Base-by-base conservation (phyloP, 2,113 vertebrate species). In the Crotalus helleri region DNA sequence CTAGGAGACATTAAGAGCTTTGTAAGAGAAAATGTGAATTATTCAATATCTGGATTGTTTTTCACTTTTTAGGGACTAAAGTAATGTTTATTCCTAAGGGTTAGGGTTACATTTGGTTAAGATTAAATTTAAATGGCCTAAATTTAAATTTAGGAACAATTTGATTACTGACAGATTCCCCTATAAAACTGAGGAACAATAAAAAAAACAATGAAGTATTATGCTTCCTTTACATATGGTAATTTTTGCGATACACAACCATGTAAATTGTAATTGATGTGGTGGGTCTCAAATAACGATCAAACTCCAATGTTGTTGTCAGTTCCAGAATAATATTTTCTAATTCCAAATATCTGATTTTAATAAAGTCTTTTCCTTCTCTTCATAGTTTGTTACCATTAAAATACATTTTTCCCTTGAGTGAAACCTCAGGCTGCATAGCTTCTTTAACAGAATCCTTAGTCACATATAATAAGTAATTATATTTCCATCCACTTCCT, bases 381-480 rank as follows among this genome's bases (percentile, higher is more conserved):
- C 59, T 88, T 88, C 58, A 51, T 64, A 88, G 85, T 92, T 51
- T 24, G 44, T 10, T 58, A 57, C 51, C 54, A 86, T 51, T 58
- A 90, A 93, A 93, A 90, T 59, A 59, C 53, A 9, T 90, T 64
- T 93, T 90, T 44, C 74, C 44, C 39, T 58, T 89, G 24, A 51
- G 81, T 49, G 51, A 85, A 54, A 23, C 53, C 54, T 92, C 57
- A 59, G 55, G 54, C 69, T 51, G 44, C 29, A 69, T 93, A 26
- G 51, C 69, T 88, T 90, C 69, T 90, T 93, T 87, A 51, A 87
- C 57, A 90, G 64, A 90, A 51, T 85, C 23, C 57, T 86, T 90
- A 53, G 13, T 46, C 46, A 64, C 61, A 90, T 89, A 90, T 64
- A 85, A 49, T 86, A 87, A 93, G 46, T 85, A 90, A 93, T 90